phyloP scores from a whole-genome alignment of 2,113 vertebrate species.

The Apistogramma diplotaenia region DNA sequence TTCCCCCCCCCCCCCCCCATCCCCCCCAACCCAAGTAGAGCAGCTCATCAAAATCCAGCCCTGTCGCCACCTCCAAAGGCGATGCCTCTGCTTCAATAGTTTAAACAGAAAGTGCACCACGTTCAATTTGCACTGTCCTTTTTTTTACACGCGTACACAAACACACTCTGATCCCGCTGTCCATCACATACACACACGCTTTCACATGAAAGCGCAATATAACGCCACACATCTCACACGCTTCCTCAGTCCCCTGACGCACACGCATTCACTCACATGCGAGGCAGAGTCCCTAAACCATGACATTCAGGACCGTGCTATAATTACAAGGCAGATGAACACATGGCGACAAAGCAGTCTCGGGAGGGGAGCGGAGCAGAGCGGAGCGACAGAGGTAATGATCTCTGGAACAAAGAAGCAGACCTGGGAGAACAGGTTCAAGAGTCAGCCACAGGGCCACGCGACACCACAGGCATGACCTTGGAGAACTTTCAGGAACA shows the following conservation, averaged over 20 bases:
- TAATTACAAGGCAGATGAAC: slow-evolving; percentile 83
- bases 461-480: slow-evolving; percentile 74
- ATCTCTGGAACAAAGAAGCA: slow-evolving; percentile 72
- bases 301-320: slow-evolving; percentile 79
- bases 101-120: slow-evolving; percentile 40
- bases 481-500: slow-evolving; percentile 77
- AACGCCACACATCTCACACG: not conserved
- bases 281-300: slow-evolving; percentile 71
- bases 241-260: slow-evolving; percentile 11
- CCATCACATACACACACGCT: not conserved
- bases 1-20: slow-evolving; percentile 35
- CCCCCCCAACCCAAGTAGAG: slow-evolving; percentile 19
- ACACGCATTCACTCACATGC: slow-evolving; percentile 41
- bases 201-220: slow-evolving; percentile 3
- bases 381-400: slow-evolving; percentile 67
- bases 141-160: not conserved
- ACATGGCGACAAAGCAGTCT: slow-evolving; percentile 73
- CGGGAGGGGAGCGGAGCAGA: slow-evolving; percentile 53
- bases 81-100: slow-evolving; percentile 42
- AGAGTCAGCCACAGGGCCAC: slow-evolving; percentile 69
- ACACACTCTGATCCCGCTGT: not conserved
- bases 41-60: slow-evolving; percentile 46
- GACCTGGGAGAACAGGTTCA: slow-evolving; percentile 77
- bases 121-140: slow-evolving; percentile 35
- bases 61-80: slow-evolving; percentile 54